Base-by-base conservation (phyloP, 1,140 invertebrate genomes). In the Chrysoperla carnea region DNA sequence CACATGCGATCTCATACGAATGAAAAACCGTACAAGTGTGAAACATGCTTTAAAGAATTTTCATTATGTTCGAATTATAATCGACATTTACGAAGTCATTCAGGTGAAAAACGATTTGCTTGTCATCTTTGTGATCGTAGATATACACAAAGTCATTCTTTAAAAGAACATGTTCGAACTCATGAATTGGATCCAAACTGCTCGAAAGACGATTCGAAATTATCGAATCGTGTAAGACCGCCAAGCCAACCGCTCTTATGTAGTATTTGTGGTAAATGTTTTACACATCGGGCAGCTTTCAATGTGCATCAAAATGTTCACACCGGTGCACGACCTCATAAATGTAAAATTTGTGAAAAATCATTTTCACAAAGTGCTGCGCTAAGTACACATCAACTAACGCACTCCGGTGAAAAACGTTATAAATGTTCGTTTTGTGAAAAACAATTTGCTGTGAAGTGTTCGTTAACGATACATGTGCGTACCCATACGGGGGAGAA, bases 401-500 rank as follows among this genome's bases (percentile, higher is more conserved):
- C 8, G 31, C 31, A 33, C n/a, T 4, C 31, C 2, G 31, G 31
- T 11, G 8, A 11, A 9, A 33, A 12, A 12, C 31, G 8, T 33
- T 33, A 4, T 33, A 12, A 11, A 4, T 33, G 31, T 6, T 4
- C 31, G n/a, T 6, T 4, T 6, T 33, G 31, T 33, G n/a, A 33
- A 11, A 33, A 33, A 12, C n/a, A 9, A 11, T 33, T 33, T 33
- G 2, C 31, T n/a, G n/a, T 46, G 0, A 29, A 39, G 14, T 44
- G 47, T 40, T 46, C 50, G 37, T 31, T 52, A 17, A 46, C 50
- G 5, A 50, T 48, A 44, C 50, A 52, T 11, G 6, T 31, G 29
- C 6, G 6, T 31, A 11, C 11, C 11, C 55, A 57, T 37, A 52
- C 55, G 2, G 53, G 53, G 4, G 53, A 57, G 40, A 55, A 54